A percentile compares a stretch with the other conserved stretches of the same genome.
Evolutionary conservation across 1,140 invertebrate species (phyloP).

Genomic region (Phortica variegata): DNA sequence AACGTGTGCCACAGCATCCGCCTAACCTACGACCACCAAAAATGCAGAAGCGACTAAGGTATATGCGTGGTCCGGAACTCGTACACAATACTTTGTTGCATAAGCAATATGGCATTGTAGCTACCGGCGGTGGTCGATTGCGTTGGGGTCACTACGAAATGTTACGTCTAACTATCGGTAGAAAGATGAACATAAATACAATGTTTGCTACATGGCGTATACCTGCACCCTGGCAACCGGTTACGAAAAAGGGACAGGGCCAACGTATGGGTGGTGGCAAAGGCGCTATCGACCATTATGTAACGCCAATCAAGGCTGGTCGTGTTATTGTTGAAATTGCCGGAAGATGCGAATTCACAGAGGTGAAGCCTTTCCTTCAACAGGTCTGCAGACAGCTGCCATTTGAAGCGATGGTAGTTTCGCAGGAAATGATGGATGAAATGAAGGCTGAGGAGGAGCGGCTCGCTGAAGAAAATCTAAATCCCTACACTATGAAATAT

Average conservation of each 20-base stretch:
- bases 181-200: constrained; percentile 73
- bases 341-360: constrained; percentile 83
- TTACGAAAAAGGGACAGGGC: constrained; percentile 89
- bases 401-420: constrained; percentile 84
- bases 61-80: constrained; percentile 87
- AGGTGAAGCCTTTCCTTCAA: constrained; percentile 70
- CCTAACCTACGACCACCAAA: constrained; percentile 70
- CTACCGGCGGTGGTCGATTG: constrained; percentile 80
- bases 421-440: constrained; percentile 73
- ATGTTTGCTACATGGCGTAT: constrained; percentile 97
- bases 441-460: constrained; percentile 65
- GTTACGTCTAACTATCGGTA: constrained; percentile 69
- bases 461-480: constrained; percentile 73
- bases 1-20: constrained; percentile 72
- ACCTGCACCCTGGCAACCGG: constrained; percentile 91
- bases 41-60: constrained; percentile 76
- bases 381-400: constrained; percentile 79
- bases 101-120: constrained; percentile 90
- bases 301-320: constrained; percentile 86
- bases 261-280: constrained; percentile 95
- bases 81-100: constrained; percentile 82
- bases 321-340: constrained; percentile 95
- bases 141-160: constrained; percentile 83
- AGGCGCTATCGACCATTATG: constrained; percentile 92
- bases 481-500: constrained; percentile 88